A percentile compares a stretch with the other conserved stretches of the same genome.
Evolutionary conservation across 2,888 invertebrate species (phyloP).

Genomic region (Thyatira batis): DNA sequence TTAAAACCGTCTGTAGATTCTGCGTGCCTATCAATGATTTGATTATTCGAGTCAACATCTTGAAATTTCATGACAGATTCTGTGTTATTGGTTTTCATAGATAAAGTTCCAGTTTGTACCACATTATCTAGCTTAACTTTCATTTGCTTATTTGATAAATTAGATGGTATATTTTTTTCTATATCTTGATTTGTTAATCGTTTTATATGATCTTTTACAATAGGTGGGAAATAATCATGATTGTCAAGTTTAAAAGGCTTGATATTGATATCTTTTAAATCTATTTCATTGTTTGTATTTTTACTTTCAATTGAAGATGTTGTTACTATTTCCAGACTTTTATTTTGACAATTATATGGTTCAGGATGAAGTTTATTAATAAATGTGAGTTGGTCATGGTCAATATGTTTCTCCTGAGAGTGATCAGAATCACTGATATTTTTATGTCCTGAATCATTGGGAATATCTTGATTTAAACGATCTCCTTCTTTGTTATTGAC

Average conservation of each 20-base stretch:
- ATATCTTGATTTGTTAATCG: background rate
- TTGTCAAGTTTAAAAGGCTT: background rate
- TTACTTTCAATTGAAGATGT: background rate
- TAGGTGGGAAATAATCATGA: background rate
- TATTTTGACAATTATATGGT: background rate
- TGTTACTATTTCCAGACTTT: background rate
- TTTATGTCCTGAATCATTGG: background rate
- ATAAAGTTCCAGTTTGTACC: background rate
- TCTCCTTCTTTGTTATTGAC: background rate
- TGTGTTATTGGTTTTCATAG: background rate
- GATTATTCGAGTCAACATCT: background rate
- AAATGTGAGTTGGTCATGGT: background rate
- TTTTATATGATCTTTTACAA: background rate
- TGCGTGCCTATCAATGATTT: slow-evolving; percentile 14
- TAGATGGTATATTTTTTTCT: background rate
- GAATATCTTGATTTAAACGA: background rate
- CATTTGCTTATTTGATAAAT: slow-evolving; percentile 28
- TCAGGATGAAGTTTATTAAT: background rate
- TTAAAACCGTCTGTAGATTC: slow-evolving; percentile 8
- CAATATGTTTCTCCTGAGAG: background rate
- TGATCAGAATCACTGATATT: too few relatives aligned
- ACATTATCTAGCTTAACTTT: background rate
- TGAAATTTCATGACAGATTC: background rate
- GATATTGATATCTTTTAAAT: background rate
- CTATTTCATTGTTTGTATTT: background rate